phyloP scores from a whole-genome alignment of 2,888 invertebrate species.

The Schizaphis graminum region DNA sequence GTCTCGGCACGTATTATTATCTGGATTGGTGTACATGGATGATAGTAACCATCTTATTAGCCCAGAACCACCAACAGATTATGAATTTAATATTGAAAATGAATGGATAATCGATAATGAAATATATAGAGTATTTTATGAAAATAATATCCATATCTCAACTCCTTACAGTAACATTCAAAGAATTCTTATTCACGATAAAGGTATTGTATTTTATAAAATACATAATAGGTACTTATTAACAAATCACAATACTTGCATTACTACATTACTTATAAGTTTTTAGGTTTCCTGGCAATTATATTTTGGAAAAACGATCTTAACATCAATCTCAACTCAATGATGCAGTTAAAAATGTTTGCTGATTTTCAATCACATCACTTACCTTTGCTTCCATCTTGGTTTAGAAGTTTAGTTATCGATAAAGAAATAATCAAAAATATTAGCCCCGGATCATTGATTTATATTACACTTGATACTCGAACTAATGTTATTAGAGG shows the following conservation, averaged over 20 bases:
- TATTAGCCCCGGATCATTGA: slow-evolving; percentile 39
- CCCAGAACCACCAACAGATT: slow-evolving; percentile 45
- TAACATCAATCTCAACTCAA: slow-evolving; percentile 59
- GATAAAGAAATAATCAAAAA: slow-evolving; percentile 55
- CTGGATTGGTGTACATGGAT: slow-evolving; percentile 12
- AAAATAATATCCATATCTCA: slow-evolving; percentile 52
- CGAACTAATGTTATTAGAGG: slow-evolving; percentile 64
- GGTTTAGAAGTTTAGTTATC: slow-evolving; percentile 63
- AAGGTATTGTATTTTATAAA: slow-evolving; percentile 43
- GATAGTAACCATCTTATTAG: slow-evolving; percentile 54
- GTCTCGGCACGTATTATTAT: slow-evolving; percentile 28
- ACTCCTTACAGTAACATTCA: slow-evolving; percentile 53
- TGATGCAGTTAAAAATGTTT: slow-evolving; percentile 66
- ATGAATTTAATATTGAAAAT: slow-evolving; percentile 45
- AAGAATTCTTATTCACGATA: slow-evolving; percentile 42
- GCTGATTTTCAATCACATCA: slow-evolving; percentile 48
- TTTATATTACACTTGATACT: slow-evolving; percentile 58
- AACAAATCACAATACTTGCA: neutral
- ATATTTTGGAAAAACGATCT: slow-evolving; percentile 66
- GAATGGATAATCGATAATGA: slow-evolving; percentile 58
- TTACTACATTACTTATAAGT: slow-evolving; percentile 32
- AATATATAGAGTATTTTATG: slow-evolving; percentile 47
- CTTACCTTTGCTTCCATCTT: slow-evolving; percentile 61
- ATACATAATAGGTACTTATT: neutral
- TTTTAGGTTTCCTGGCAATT: slow-evolving; percentile 66